Evolutionary conservation across 2,113 vertebrate genomes (phyloP).

Genomic region (Laterallus jamaicensis): DNA sequence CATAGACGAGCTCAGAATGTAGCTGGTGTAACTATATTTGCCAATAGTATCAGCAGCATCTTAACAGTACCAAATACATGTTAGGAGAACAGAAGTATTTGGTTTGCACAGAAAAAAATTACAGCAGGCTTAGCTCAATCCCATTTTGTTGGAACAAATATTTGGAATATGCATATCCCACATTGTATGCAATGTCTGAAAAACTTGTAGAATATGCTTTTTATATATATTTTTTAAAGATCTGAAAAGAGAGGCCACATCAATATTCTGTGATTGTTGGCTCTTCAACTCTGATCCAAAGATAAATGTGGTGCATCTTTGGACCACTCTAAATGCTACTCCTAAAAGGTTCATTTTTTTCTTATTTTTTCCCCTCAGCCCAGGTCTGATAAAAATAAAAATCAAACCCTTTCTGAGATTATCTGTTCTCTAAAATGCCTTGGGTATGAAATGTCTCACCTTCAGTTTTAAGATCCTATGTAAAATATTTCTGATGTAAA

Average conservation of each 20-base stretch:
- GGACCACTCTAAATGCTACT: not conserved
- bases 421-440: not conserved
- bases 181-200: not conserved
- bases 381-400: not conserved
- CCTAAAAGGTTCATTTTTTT: not conserved
- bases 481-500: not conserved
- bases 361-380: too few relatives aligned
- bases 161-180: not conserved
- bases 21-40: not conserved
- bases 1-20: not conserved
- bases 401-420: not conserved
- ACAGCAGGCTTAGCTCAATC: not conserved
- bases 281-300: not conserved
- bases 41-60: not conserved
- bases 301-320: not conserved
- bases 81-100: not conserved
- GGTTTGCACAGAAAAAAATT: not conserved
- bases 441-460: not conserved
- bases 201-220: not conserved
- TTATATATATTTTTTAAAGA: not conserved
- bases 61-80: not conserved
- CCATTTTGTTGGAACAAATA: not conserved
- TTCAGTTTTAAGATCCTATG: not conserved
- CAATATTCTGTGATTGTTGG: not conserved
- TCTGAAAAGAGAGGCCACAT: not conserved